Base-by-base conservation (phyloP, 2,113 vertebrate species). In the Pterocles orientalis region DNA sequence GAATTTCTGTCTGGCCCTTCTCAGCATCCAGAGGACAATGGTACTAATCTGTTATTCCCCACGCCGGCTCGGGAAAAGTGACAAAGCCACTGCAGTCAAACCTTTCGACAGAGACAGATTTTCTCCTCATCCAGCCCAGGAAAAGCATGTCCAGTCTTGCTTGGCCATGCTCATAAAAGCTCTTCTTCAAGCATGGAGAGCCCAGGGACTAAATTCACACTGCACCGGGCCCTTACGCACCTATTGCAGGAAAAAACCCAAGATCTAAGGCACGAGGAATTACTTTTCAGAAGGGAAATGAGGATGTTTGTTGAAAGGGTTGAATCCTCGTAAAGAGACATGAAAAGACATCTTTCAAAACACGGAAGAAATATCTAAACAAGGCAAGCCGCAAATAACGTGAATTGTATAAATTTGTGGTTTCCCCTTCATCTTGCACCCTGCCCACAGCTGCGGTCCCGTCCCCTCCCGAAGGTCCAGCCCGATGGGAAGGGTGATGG, bases 1-100 rank as follows among this genome's bases (percentile, higher is more conserved):
- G 82, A 85, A 88, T 57, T 97, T 94, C 73, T 90, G 88, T 92
- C 88, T 29, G 18, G 85, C 85, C 79, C 92, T 90, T 85, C 82
- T 84, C 90, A 82, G 92, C 53, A 31, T 41, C 69, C 50, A 23
- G 54, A 77, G 88, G 88, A 93, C 94, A 97, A 90, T 83, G 76
- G 88, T 45, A 61, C 77, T 77, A 83, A 90, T 77, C 88, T 86
- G 76, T 20, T 88, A 57, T 50, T 53, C 68, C 80, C 50, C 82
- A 61, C 0, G 13, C 76, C 7, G 9, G 82, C 71, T 76, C 18
- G 58, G 86, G 86, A 82, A 61, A 90, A 94, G 70, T 19, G 45
- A 94, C 94, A 93, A 88, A 93, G 71, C 60, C 64, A 48, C 56
- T 15, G 68, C 75, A 90, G 71, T 57, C 84, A 82, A 89, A 81